Conservation (phyloP, 2,888 invertebrate species). For the Tipula vernalis region DNA sequence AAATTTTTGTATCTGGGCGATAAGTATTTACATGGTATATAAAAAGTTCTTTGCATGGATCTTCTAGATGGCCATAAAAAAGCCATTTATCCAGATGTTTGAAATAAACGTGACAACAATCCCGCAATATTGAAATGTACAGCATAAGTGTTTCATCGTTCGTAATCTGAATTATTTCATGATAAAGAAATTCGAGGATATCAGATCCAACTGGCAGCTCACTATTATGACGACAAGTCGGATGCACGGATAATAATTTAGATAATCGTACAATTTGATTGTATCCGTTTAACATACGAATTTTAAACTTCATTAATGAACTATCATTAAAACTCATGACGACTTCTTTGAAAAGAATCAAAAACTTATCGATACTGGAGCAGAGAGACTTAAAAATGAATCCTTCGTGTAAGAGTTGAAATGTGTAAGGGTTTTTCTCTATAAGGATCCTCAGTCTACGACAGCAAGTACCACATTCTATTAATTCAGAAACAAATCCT, state of each 20-base stretch:
- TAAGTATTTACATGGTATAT: constrained; percentile 37
- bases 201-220: constrained; percentile 26
- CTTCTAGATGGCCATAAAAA: constrained; percentile 70
- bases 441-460: constrained; percentile 26
- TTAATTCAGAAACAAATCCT: constrained; percentile 29
- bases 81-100: constrained; percentile 63
- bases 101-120: constrained; percentile 30
- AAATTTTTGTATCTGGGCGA: constrained; percentile 29
- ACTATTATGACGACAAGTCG: constrained; percentile 16
- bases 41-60: constrained; percentile 74
- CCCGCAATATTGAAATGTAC: constrained; percentile 27
- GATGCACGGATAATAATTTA: constrained; percentile 25
- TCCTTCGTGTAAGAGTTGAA: constrained; percentile 26
- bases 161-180: constrained; percentile 26
- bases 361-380: constrained; percentile 44
- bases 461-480: constrained; percentile 30
- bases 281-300: constrained; percentile 24
- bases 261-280: constrained; percentile 26
- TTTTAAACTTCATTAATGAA: constrained; percentile 24
- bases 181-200: constrained; percentile 29
- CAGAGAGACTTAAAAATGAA: constrained; percentile 43
- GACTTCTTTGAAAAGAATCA: constrained; percentile 43
- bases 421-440: constrained; percentile 21
- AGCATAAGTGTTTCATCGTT: constrained; percentile 27
- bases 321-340: constrained; percentile 24